Conservation (phyloP, 2,113 vertebrate species). For the Triplophysa tibetana region DNA sequence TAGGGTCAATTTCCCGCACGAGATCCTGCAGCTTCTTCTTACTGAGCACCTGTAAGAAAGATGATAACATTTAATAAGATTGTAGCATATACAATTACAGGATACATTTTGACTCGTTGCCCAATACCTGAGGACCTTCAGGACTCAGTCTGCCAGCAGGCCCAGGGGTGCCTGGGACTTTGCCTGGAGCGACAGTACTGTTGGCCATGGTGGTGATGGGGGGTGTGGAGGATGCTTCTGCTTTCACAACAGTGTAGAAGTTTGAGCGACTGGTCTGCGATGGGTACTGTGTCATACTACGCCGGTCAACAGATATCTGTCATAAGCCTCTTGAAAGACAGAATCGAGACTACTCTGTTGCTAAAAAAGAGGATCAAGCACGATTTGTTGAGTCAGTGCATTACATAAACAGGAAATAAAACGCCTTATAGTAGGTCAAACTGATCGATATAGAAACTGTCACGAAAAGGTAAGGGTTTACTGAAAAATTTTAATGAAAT, state of each 20-base stretch:
- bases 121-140: slow-evolving; percentile 88
- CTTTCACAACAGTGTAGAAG: slow-evolving; percentile 69
- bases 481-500: too few relatives aligned
- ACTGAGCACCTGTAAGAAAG: slow-evolving; percentile 82
- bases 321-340: slow-evolving; percentile 23
- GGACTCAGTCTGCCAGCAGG: slow-evolving; percentile 85
- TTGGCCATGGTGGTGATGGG: slow-evolving; percentile 89
- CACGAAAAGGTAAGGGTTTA: too few relatives aligned
- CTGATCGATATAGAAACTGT: too few relatives aligned
- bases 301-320: slow-evolving; percentile 14
- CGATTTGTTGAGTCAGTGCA: background rate
- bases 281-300: slow-evolving; percentile 56
- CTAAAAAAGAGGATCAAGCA: background rate
- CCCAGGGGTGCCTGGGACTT: slow-evolving; percentile 69
- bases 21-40: slow-evolving; percentile 98
- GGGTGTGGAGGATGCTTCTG: slow-evolving; percentile 73
- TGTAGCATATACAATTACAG: background rate
- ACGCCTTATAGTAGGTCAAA: too few relatives aligned
- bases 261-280: slow-evolving; percentile 49
- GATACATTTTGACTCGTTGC: background rate
- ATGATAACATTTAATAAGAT: background rate
- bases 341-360: slow-evolving; percentile 24
- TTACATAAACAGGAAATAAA: background rate
- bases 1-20: slow-evolving; percentile 96
- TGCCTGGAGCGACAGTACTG: slow-evolving; percentile 83